These are phyloP conservation scores for Diploscapter pachys DNA, from an alignment of 1,140 invertebrate species.

Conservation along the genomic window DNA sequence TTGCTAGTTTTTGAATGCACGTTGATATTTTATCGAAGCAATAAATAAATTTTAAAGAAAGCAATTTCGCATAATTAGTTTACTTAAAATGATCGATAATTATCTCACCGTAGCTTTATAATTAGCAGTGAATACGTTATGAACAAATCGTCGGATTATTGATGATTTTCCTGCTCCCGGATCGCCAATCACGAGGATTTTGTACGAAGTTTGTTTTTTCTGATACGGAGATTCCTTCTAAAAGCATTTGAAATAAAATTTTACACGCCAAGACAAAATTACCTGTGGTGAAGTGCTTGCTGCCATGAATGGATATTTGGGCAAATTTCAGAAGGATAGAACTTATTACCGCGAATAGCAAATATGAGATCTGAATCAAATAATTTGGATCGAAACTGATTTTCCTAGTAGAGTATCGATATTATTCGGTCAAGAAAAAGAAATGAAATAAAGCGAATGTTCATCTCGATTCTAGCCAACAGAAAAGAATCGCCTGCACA, in stretches of 20 bases:
- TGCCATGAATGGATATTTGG: too few species aligned
- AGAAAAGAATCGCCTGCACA: too few species aligned
- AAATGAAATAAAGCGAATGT: too few species aligned
- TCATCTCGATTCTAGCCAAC: too few species aligned
- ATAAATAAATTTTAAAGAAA: background rate
- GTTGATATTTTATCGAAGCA: background rate
- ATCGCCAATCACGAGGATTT: slow-evolving; percentile 97
- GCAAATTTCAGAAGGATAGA: too few species aligned
- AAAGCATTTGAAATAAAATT: background rate
- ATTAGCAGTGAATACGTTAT: slow-evolving; percentile 93
- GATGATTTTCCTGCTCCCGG: slow-evolving; percentile 93
- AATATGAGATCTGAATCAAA: too few species aligned
- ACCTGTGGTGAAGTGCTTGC: too few species aligned
- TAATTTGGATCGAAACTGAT: too few species aligned
- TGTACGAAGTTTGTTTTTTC: slow-evolving; percentile 67
- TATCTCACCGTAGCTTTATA: slow-evolving; percentile 80
- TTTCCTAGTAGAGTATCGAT: too few species aligned
- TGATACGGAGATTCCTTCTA: slow-evolving; percentile 6
- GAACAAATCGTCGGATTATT: slow-evolving; percentile 96
- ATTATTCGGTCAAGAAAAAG: too few species aligned
- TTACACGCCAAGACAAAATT: too few species aligned
- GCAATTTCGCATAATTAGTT: background rate
- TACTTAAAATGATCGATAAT: background rate
- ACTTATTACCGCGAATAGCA: too few species aligned
- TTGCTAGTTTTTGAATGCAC: background rate